Evolutionary conservation across 2,113 vertebrate species (phyloP), one percentile per base, ranked within the genome.

Genomic region (Blennius ocellaris): DNA sequence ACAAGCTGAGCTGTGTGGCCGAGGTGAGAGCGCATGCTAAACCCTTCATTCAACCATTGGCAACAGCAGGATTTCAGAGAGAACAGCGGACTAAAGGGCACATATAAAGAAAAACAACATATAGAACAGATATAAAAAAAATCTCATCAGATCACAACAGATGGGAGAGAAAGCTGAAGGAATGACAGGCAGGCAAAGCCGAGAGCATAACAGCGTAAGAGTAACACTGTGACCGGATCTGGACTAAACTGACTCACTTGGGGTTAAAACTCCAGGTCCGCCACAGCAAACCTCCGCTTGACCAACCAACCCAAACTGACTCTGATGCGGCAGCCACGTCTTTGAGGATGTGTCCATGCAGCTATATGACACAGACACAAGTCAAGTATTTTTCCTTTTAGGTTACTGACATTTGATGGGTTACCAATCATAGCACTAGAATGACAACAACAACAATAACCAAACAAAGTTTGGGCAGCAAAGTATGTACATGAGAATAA

Each of bases 221-320:
- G n/a, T n/a, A n/a, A n/a, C 48, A 66, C 61, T 51, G 83, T 37
- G 57, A 73, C 70, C 54, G 9, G 52, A 39, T 48, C 40, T 50
- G 21, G 15, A 36, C 77, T 72, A 15, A 62, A 80, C 84, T 6
- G 78, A 91, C 90, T 91, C 90, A 91, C 90, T 91, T 91, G 90
- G 90, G 76, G 90, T 91, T 87, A 91, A 91, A 78, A 91, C 90
- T 87, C 90, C 90, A 54, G 90, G 77, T 85, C 88, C 88, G 56
- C 82, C 88, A 81, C 90, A 88, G 90, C 90, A 89, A 81, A 88
- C 90, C 85, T 91, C 90, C 85, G 81, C 90, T 88, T 91, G 90
- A 89, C 88, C 90, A 79, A 85, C 90, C 88, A 91, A 90, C 80
- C 88, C 90, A 90, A 91, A 91, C 88, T 91, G 90, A 90, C 83